Evolutionary conservation across 2,797 vertebrate species (phyloP).

Genomic region (Simalia tracyae): DNA sequence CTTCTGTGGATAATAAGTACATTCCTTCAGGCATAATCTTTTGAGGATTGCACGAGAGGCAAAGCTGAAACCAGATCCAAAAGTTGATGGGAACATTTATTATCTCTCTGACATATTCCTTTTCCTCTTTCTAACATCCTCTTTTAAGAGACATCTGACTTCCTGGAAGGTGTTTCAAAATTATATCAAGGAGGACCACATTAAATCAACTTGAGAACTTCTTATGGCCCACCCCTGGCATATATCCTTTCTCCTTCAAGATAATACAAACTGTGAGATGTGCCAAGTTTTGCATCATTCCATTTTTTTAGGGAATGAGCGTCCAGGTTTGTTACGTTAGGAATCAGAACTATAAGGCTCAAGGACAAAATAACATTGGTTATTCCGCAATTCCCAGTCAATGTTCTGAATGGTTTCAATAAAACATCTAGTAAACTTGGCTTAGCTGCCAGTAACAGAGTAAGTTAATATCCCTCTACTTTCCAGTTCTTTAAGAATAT

Average conservation of each 20-base stretch:
- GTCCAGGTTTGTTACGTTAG: background rate
- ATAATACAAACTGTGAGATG: background rate
- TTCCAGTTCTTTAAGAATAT: constrained; percentile 12
- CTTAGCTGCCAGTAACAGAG: background rate
- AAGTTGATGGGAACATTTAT: background rate
- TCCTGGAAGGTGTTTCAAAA: background rate
- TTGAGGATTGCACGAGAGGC: background rate
- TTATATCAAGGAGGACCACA: background rate
- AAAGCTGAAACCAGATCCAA: background rate
- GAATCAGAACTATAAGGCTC: background rate
- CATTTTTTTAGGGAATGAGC: background rate
- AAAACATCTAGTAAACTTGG: background rate
- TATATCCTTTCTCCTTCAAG: background rate
- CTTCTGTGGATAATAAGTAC: background rate
- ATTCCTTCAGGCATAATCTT: background rate
- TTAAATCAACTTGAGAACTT: background rate
- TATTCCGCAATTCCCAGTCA: background rate
- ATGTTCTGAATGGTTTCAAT: background rate
- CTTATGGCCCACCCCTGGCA: background rate
- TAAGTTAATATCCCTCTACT: background rate
- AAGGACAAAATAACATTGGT: background rate
- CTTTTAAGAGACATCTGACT: background rate
- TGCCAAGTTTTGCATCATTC: background rate
- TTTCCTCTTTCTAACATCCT: background rate
- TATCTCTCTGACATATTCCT: background rate